These are phyloP conservation scores for Neoascia interrupta DNA, from an alignment of 2,888 invertebrate genomes.

Conservation along the genomic window DNA sequence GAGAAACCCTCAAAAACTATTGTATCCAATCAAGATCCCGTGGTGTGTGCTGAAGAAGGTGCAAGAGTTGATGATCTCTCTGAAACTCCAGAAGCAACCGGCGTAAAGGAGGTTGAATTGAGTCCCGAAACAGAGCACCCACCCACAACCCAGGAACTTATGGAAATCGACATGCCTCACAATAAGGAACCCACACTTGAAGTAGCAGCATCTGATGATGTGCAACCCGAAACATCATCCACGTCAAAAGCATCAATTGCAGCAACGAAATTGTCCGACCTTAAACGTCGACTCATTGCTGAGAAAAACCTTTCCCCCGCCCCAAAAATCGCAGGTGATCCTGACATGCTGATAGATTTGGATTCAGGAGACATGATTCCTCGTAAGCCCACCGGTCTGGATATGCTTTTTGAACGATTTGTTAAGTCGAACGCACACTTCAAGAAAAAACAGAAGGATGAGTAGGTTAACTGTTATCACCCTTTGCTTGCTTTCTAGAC, in stretches of 20 bases:
- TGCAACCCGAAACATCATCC: neutral
- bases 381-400: constrained; percentile 82
- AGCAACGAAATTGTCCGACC: constrained; percentile 8
- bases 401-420: constrained; percentile 86
- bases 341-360: constrained; percentile 83
- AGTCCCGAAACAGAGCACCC: neutral
- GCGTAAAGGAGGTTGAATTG: constrained; percentile 7
- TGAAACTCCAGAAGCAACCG: neutral
- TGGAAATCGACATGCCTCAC: constrained; percentile 24
- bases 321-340: constrained; percentile 81
- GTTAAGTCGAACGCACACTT: constrained; percentile 84
- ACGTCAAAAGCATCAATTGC: neutral
- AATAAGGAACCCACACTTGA: constrained; percentile 41
- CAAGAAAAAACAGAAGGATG: constrained; percentile 81
- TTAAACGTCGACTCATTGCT: constrained; percentile 44
- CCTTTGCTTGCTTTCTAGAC: neutral
- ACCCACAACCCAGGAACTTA: constrained; percentile 24
- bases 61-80: neutral
- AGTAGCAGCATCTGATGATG: neutral
- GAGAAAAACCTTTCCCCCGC: constrained; percentile 71
- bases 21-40: neutral
- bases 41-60: neutral
- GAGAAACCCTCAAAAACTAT: constrained; percentile 17
- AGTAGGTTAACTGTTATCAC: constrained; percentile 66
- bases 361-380: constrained; percentile 80